Evolutionary conservation across 2,797 vertebrate genomes (phyloP), one percentile per base, ranked within the genome.

Genomic region (Gallirallus australis): DNA sequence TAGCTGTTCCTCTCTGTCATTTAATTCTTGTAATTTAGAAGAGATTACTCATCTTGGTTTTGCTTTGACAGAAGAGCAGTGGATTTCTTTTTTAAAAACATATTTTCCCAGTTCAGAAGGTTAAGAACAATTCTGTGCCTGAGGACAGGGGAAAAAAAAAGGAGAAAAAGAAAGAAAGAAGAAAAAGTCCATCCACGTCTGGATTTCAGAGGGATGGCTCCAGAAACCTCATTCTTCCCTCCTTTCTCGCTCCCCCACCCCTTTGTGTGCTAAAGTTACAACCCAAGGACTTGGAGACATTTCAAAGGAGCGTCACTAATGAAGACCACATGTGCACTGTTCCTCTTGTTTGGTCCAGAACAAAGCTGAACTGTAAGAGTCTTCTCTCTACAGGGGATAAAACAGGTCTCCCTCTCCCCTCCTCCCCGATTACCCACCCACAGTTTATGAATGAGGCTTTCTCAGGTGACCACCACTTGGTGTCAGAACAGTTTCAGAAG

Each of bases 251-350:
- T 94, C 80, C 91, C 80, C 70, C 77, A 86, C 54, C 70, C 77
- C 60, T 92, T 96, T 96, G 91, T 95, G 86, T 53, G 78, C 94
- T 97, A 93, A 82, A 94, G 93, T 94, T 96, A 95, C 96, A 94
- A 83, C 91, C 83, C 89, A 93, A 96, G 82, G 82, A 82, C 87
- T 94, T 94, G 95, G 93, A 93, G 90, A 89, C 85, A 42, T 96
- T 96, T 93, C 92, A 95, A 96, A 96, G 78, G 77, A 94, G 81
- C 54, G 69, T 94, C 86, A 86, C 87, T 96, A 95, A 71, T 94
- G 93, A 86, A 92, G 81, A 90, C 96, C 95, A 95, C 82, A 89
- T 96, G 90, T 96, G 79, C 19, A 1, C 68, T 71, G 83, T 56
- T 91, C 52, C 82, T 85, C 93, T 91, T 45, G 28, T 68, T 79